Evolutionary conservation across 1,140 invertebrate species (phyloP), one percentile per base, ranked within the genome.

Genomic region (Zaprionus davidi): DNA sequence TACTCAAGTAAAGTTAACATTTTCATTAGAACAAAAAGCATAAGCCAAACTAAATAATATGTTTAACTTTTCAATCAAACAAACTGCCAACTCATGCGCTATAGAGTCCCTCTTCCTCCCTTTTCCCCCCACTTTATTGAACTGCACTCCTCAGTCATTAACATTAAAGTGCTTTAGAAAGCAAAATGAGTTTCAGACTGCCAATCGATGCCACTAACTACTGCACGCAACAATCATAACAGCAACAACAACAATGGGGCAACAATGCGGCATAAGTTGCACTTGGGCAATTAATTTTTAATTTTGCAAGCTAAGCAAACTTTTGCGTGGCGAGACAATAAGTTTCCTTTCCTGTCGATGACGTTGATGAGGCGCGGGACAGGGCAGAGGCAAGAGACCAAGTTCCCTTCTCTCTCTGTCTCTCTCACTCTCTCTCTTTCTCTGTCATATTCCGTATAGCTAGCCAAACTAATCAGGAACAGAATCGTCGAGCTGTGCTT

Each of bases 251-350:
- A 49, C 12, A 58, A 41, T 60, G 24, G 31, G 12, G 24, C 13
- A 60, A 28, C 64, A 36, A 59, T 55, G 31, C 57, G 53, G 53
- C 59, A 75, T 57, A 49, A 76, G 55, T 66, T 63, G 38, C 56
- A 67, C 46, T 74, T 60, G 64, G 57, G 31, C 74, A 80, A 83
- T 81, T 83, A 78, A 88, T 87, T 81, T 80, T 75, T 80, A 78
- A 83, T 76, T 78, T 59, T 70, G 49, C 44, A 22, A 34, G 71
- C 71, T 66, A 74, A 74, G 59, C 22, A 49, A 75, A 64, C 69
- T 78, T 60, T 75, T n/a, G 44, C 17, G 49, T 63, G 69, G 60
- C 71, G 56, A 58, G 72, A 70, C 68, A 68, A 71, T 62, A 81
- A 87, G 55, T 78, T 80, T 55, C 17, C 36, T 55, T 56, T 9